Conservation (phyloP, 2,888 invertebrate genomes). For the Rhyacophila evoluta region DNA sequence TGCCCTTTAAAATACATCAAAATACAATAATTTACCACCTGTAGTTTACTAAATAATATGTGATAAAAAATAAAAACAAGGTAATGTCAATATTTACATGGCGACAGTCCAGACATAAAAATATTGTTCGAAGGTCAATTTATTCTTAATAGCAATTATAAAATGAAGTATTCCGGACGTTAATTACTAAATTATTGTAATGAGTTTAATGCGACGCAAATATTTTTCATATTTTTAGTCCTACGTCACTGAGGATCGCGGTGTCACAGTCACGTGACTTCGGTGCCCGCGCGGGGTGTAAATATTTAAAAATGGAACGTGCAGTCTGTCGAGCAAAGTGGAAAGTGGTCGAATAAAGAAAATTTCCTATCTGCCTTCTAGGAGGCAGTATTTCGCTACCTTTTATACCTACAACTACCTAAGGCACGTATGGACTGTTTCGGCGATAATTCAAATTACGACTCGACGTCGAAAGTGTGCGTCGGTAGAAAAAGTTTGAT, state of each 20-base stretch:
- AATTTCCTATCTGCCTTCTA: constrained; percentile 34
- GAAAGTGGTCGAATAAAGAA: constrained; percentile 50
- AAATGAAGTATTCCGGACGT: too few species aligned
- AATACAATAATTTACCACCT: too few species aligned
- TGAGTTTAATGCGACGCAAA: too few species aligned
- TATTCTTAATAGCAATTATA: too few species aligned
- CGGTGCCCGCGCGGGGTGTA: constrained; percentile 42
- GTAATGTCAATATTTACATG: too few species aligned
- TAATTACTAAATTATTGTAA: too few species aligned
- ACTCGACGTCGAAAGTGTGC: background rate
- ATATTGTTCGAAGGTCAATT: too few species aligned
- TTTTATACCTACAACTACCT: background rate
- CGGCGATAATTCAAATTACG: constrained; percentile 22
- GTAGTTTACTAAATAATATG: too few species aligned
- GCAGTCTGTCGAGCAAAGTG: constrained; percentile 44
- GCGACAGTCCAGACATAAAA: too few species aligned
- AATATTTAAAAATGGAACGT: constrained; percentile 54
- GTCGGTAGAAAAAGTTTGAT: background rate
- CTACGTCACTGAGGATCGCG: background rate
- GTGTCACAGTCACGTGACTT: constrained; percentile 33
- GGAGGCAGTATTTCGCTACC: background rate
- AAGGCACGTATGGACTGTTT: constrained; percentile 13
- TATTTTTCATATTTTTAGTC: too few species aligned
- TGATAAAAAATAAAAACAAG: too few species aligned
- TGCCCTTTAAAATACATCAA: too few species aligned